Conservation (phyloP, 2,888 invertebrate species). For the Sericinus montela region DNA sequence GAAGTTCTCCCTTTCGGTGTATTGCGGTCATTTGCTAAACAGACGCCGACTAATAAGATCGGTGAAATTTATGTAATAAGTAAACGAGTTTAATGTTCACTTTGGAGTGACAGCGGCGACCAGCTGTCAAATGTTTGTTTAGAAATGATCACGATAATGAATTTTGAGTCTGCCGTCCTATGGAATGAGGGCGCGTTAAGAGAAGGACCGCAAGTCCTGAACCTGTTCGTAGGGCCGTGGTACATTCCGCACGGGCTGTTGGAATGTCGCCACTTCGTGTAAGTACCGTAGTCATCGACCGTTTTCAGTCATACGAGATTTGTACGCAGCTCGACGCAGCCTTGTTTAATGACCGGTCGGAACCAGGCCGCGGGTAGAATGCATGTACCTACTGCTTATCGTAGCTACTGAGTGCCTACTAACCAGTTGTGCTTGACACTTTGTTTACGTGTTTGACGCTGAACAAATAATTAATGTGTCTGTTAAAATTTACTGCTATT, state of each 20-base stretch:
- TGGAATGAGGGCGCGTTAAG: constrained; percentile 49
- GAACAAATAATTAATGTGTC: constrained; percentile 5
- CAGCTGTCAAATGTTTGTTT: constrained; percentile 51
- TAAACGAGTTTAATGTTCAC: constrained; percentile 62
- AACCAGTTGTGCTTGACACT: constrained; percentile 31
- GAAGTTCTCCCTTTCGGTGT: constrained; percentile 55
- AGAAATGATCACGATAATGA: constrained; percentile 19
- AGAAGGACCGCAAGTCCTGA: constrained; percentile 51
- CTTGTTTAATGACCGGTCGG: constrained; percentile 57
- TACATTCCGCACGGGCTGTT: constrained; percentile 60
- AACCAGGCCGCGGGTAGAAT: constrained; percentile 52
- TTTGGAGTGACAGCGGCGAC: constrained; percentile 35
- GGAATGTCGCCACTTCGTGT: constrained; percentile 70
- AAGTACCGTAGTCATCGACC: constrained; percentile 66
- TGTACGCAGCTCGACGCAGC: constrained; percentile 60
- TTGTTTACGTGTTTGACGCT: constrained; percentile 27
- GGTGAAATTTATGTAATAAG: constrained; percentile 62
- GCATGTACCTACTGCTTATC: constrained; percentile 56
- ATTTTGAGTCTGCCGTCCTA: constrained; percentile 20
- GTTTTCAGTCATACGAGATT: constrained; percentile 67
- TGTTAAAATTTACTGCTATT: neutral
- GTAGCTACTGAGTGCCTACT: constrained; percentile 44
- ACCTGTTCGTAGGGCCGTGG: constrained; percentile 69
- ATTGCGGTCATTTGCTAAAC: constrained; percentile 71
- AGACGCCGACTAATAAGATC: constrained; percentile 63